A percentile compares a stretch with the other conserved stretches of the same genome.
phyloP scores from a whole-genome alignment of 2,113 vertebrate genomes.

The Ophiodon elongatus region DNA sequence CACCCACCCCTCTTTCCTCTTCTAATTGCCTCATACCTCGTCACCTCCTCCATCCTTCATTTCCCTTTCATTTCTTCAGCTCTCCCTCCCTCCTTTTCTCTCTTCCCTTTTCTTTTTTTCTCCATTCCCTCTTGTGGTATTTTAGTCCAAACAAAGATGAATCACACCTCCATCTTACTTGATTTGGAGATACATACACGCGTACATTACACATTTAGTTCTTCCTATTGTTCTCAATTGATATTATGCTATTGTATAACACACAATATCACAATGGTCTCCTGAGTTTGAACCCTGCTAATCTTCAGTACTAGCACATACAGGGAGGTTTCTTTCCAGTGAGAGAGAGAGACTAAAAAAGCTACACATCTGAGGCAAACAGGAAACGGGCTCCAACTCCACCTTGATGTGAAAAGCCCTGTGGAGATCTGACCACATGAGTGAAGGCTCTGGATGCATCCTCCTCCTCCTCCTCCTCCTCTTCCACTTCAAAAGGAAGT shows the following conservation, averaged over 20 bases:
- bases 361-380: constrained; percentile 40
- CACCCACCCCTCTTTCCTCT: neutral
- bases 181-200: neutral
- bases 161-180: neutral
- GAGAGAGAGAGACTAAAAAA: neutral
- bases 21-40: neutral
- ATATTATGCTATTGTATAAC: neutral
- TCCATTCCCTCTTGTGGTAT: neutral
- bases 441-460: constrained; percentile 42
- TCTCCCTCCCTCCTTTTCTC: neutral
- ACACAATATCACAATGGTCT: neutral
- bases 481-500: constrained; percentile 55
- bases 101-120: neutral
- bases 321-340: constrained; percentile 17
- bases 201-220: neutral
- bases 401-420: constrained; percentile 67
- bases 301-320: constrained; percentile 33
- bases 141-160: neutral
- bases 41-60: neutral
- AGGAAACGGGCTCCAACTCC: constrained; percentile 40
- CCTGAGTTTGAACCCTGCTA: constrained; percentile 20
- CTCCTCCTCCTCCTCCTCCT: constrained; percentile 29
- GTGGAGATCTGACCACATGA: constrained; percentile 59
- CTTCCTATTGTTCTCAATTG: constrained; percentile 3
- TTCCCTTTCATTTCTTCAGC: neutral